Evolutionary conservation across 1,140 invertebrate genomes (phyloP).

Genomic region (Vanessa tameamea): DNA sequence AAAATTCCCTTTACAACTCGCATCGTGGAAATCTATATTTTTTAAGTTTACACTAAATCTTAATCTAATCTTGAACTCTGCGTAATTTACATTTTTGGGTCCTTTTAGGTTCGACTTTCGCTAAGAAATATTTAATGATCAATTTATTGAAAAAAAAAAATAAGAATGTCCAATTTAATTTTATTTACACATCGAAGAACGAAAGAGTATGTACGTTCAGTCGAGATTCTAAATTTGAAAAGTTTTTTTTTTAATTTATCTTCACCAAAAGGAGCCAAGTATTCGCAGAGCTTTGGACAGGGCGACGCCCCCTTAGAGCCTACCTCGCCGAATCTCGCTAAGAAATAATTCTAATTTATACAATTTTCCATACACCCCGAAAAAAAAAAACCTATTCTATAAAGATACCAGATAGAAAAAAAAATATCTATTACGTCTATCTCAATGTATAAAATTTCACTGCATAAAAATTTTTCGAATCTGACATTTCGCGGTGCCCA

Average conservation of each 20-base stretch:
- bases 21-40: slow-evolving; percentile 50
- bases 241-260: slow-evolving; percentile 7
- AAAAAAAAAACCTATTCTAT: slow-evolving; percentile 67
- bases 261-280: slow-evolving; percentile 65
- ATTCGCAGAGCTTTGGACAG: slow-evolving; percentile 59
- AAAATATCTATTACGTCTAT: slow-evolving; percentile 50
- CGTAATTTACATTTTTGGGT: slow-evolving; percentile 67
- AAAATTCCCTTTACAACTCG: slow-evolving; percentile 49
- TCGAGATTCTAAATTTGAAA: slow-evolving; percentile 57
- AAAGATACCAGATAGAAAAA: slow-evolving; percentile 55
- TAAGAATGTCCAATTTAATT: slow-evolving; percentile 47
- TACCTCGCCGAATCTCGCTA: slow-evolving; percentile 69
- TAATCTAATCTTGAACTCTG: slow-evolving; percentile 67
- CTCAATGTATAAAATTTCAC: slow-evolving; percentile 59
- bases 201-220: slow-evolving; percentile 30
- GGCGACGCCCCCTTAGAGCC: slow-evolving; percentile 56
- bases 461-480: slow-evolving; percentile 51
- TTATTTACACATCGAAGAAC: slow-evolving; percentile 56
- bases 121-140: slow-evolving; percentile 46
- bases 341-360: slow-evolving; percentile 73
- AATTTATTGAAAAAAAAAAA: slow-evolving; percentile 18
- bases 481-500: slow-evolving; percentile 24
- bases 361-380: slow-evolving; percentile 75
- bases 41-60: slow-evolving; percentile 58
- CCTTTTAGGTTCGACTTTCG: slow-evolving; percentile 63